Evolutionary conservation across 1,140 invertebrate genomes (phyloP), one percentile per base, ranked within the genome.

Genomic region (Cataglyphis hispanica): DNA sequence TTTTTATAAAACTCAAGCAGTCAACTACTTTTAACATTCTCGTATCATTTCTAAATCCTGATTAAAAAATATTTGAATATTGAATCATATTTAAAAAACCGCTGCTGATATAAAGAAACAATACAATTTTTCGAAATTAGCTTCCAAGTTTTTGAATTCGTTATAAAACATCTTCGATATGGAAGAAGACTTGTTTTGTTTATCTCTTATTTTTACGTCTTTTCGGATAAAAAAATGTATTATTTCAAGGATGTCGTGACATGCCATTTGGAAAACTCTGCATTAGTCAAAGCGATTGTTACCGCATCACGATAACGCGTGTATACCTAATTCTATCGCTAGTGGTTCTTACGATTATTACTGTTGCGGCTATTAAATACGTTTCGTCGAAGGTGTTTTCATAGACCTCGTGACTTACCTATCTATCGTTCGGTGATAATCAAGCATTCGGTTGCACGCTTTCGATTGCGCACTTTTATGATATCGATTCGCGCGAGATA

Each of bases 341-440:
- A 78, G 16, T 56, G 77, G 34, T 25, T 87, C 58, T 86, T 56
- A 85, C 46, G 43, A 78, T 85, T 77, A 77, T 22, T 75, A 86
- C 64, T 31, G 43, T 72, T 86, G 76, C 34, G 58, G 40, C 46
- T 85, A 69, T 75, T 72, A 74, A 50, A 50, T 27, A 70, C 31
- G 22, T 40, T 60, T 80, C 31, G 31, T 69, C 43, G n/a, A 69
- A 80, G 16, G 43, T 37, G 16, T 16, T 53, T 50, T 80, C 22
- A 16, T 31, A 56, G 19, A 80, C 11, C 16, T 80, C 43, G 43
- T 43, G 43, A 67, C 22, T 19, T 50, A 50, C 3, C 19, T 83
- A 81, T 6, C 43, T 83, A 60, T 46, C 34, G 46, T 40, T 81
- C 27, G 78, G 46, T 56, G 46, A 69, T 72, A 19, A 60, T 40